A percentile compares a stretch with the other conserved stretches of the same genome.
Evolutionary conservation across 2,888 invertebrate species (phyloP).

Genomic region (Monochamus alternatus): DNA sequence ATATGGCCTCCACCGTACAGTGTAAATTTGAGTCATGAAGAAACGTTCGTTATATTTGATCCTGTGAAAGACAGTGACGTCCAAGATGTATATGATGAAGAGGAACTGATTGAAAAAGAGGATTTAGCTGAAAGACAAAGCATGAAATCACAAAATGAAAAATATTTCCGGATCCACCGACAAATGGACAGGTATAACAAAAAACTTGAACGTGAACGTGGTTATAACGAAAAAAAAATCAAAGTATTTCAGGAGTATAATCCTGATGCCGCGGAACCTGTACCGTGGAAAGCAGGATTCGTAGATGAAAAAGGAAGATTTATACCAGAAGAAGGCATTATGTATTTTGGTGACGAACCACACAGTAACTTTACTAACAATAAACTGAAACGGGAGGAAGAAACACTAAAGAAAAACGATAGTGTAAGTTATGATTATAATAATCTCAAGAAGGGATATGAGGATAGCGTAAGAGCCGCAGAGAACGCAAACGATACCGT

Average conservation of each 20-base stretch:
- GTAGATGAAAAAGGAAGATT: slow-evolving; percentile 54
- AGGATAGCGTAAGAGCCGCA: slow-evolving; percentile 64
- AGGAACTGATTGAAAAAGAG: slow-evolving; percentile 63
- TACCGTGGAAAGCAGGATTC: slow-evolving; percentile 62
- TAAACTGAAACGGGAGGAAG: slow-evolving; percentile 41
- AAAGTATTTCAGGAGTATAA: slow-evolving; percentile 54
- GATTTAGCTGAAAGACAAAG: slow-evolving; percentile 46
- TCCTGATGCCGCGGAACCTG: slow-evolving; percentile 58
- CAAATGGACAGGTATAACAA: slow-evolving; percentile 36
- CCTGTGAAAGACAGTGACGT: slow-evolving; percentile 65
- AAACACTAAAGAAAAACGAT: slow-evolving; percentile 43
- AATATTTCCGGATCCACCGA: slow-evolving; percentile 53
- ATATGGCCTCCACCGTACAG: slow-evolving; percentile 68
- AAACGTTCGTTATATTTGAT: slow-evolving; percentile 67
- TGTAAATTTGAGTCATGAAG: slow-evolving; percentile 65
- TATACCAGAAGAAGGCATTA: slow-evolving; percentile 46
- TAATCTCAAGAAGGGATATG: slow-evolving; percentile 69
- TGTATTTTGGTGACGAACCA: slow-evolving; percentile 50
- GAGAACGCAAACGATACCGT: slow-evolving; percentile 66
- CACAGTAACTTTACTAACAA: slow-evolving; percentile 36
- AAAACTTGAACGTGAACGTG: slow-evolving; percentile 4
- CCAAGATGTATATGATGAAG: slow-evolving; percentile 67
- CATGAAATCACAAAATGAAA: slow-evolving; percentile 40
- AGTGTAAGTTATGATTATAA: slow-evolving; percentile 54
- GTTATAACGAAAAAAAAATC: slow-evolving; percentile 38